These are phyloP conservation scores for Siderastrea siderea DNA, from an alignment of 92 coral and sea anemone species.

Conservation along the genomic window DNA sequence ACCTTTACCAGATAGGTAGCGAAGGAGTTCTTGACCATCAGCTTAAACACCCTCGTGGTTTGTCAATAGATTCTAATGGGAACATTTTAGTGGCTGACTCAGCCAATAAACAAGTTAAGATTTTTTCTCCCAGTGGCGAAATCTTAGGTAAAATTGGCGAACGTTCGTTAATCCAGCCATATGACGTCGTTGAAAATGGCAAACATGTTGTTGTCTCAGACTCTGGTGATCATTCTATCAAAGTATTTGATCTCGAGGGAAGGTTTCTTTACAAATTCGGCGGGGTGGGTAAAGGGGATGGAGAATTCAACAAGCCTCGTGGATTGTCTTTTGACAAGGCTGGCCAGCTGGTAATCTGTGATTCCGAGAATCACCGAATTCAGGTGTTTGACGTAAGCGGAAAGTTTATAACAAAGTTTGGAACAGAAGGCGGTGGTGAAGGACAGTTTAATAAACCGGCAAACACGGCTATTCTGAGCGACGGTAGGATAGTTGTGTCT, in stretches of 20 bases:
- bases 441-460: conserved; percentile 53
- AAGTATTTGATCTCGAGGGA: conserved; percentile 46
- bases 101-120: conserved; percentile 51
- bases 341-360: conserved; percentile 65
- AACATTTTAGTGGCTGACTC: conserved; percentile 53
- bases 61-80: conserved; percentile 42
- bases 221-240: conserved; percentile 41
- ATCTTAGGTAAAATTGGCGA: conserved; percentile 32
- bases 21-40: conserved; percentile 34
- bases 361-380: conserved; percentile 49
- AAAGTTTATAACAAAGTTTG: conserved; percentile 49
- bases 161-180: conserved; percentile 17
- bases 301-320: conserved; percentile 48
- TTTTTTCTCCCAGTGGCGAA: conserved; percentile 49
- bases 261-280: conserved; percentile 42
- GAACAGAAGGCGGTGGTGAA: conserved; percentile 26
- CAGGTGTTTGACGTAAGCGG: conserved; percentile 56
- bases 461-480: conserved; percentile 47
- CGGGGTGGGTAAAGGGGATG: conserved; percentile 37
- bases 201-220: conserved; percentile 41
- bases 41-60: conserved; percentile 54
- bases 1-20: conserved; percentile 36
- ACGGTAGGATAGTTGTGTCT: conserved; percentile 56
- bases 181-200: conserved; percentile 37
- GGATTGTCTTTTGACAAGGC: conserved; percentile 61